Evolutionary conservation across 2,797 vertebrate species (phyloP), one percentile per base, ranked within the genome.

Genomic region (Lerista edwardsae): DNA sequence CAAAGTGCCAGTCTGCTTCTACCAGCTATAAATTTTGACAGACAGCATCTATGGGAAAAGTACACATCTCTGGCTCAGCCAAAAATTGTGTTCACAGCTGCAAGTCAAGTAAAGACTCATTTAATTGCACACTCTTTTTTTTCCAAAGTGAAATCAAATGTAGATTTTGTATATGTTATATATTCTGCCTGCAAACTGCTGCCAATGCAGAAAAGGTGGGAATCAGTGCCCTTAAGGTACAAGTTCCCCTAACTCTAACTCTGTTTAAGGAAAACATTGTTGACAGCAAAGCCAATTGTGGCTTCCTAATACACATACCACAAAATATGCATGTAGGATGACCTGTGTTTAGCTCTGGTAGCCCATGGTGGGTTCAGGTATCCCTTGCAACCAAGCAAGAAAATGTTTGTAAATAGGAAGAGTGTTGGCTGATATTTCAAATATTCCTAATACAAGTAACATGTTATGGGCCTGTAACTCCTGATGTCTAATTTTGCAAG

Each of bases 41-140:
- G 75, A 25, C 34, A n/a, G 23, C 29, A 34, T 79, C 36, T 61
- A 75, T 86, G 85, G 75, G 85, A 83, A 86, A 86, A 86, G 79
- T 83, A 86, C 80, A 82, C 80, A 83, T 57, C 57, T 82, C 41
- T 1, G 44, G 27, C 36, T 73, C 25, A 6, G 57, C 59, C 80
- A 78, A 47, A 72, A 21, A 47, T 44, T 23, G 1, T 68, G 69
- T 68, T 80, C 84, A 75, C 47, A 59, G 68, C 67, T 86, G 47
- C 61, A 31, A 31, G 67, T 71, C 44, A 39, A 55, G 55, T n/a
- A n/a, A 86, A 65, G 69, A 57, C 65, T 86, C 80, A 83, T 86
- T 83, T 74, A 86, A 68, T 39, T 36, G 69, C 47, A 75, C 36
- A 76, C 27, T 6, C 2, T n/a, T n/a, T n/a, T n/a, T n/a, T n/a